phyloP scores from a whole-genome alignment of 2,797 vertebrate genomes.

The Protosalanx chinensis region DNA sequence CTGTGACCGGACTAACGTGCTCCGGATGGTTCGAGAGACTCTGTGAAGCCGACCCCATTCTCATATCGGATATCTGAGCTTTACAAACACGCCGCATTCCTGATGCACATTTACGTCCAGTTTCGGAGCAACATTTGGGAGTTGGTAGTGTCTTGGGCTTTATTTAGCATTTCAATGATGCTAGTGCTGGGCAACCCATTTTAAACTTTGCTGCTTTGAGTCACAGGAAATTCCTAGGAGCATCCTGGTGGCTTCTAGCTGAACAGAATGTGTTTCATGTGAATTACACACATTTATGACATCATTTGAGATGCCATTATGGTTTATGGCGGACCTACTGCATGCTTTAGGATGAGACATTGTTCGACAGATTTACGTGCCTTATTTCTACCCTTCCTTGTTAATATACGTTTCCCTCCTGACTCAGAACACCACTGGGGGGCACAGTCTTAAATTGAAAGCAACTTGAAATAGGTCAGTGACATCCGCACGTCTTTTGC shows the following conservation, averaged over 20 bases:
- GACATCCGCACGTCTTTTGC: constrained; percentile 45
- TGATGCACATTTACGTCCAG: constrained; percentile 43
- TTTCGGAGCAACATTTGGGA: constrained; percentile 10
- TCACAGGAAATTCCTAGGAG: constrained; percentile 9
- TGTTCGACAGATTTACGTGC: constrained; percentile 41
- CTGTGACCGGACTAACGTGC: no score
- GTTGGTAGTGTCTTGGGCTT: constrained; percentile 4
- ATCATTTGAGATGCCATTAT: constrained; percentile 26
- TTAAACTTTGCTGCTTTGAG: constrained; percentile 17
- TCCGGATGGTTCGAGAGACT: no score
- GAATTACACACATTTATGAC: constrained; percentile 32
- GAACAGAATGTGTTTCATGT: neutral
- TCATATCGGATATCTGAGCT: no score
- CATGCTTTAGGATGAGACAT: constrained; percentile 35
- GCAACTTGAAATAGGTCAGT: constrained; percentile 52
- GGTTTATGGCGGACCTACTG: constrained; percentile 35
- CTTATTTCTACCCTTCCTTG: constrained; percentile 40
- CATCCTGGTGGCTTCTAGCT: neutral
- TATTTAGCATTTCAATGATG: constrained; percentile 35
- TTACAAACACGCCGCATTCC: neutral
- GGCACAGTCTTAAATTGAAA: constrained; percentile 47
- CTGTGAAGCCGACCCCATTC: no score
- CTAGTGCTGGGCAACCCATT: constrained; percentile 54
- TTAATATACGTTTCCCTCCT: constrained; percentile 47
- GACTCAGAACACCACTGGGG: constrained; percentile 49